Evolutionary conservation across 2,888 invertebrate genomes (phyloP).

Genomic region (Dryadula phaetusa): DNA sequence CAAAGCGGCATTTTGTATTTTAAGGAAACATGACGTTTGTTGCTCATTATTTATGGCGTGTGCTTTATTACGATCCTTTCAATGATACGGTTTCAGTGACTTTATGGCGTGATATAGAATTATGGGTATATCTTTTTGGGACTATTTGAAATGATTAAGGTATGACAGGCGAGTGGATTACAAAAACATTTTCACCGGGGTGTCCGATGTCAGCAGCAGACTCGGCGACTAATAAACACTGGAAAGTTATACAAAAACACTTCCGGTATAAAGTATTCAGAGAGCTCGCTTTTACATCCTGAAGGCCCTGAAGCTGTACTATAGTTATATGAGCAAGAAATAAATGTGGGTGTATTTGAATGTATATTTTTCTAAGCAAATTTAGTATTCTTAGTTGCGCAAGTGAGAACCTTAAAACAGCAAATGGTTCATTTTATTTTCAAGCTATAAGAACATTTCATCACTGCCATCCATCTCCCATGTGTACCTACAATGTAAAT

Average conservation of each 20-base stretch:
- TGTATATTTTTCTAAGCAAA: constrained; percentile 2
- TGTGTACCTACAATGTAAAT: background rate
- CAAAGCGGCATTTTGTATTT: constrained; percentile 52
- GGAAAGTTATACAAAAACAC: constrained; percentile 35
- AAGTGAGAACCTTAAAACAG: background rate
- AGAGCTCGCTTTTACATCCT: constrained; percentile 11
- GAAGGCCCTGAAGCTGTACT: background rate
- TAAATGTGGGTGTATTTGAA: background rate
- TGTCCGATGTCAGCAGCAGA: constrained; percentile 33
- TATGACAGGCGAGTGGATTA: constrained; percentile 1
- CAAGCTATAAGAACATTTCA: background rate
- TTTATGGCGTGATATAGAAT: background rate
- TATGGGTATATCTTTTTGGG: constrained; percentile 15
- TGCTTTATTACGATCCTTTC: constrained; percentile 44
- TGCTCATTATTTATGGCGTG: constrained; percentile 15
- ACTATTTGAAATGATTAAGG: constrained; percentile 24
- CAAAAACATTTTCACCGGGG: constrained; percentile 27
- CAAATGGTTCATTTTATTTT: background rate
- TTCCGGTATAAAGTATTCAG: constrained; percentile 34
- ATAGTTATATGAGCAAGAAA: background rate
- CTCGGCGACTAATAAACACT: constrained; percentile 33
- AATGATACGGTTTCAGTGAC: constrained; percentile 26
- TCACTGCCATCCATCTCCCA: background rate
- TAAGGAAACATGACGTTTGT: constrained; percentile 30
- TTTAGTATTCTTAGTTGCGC: background rate